Conservation (phyloP, 2,888 invertebrate species). For the Clanis bilineata region DNA sequence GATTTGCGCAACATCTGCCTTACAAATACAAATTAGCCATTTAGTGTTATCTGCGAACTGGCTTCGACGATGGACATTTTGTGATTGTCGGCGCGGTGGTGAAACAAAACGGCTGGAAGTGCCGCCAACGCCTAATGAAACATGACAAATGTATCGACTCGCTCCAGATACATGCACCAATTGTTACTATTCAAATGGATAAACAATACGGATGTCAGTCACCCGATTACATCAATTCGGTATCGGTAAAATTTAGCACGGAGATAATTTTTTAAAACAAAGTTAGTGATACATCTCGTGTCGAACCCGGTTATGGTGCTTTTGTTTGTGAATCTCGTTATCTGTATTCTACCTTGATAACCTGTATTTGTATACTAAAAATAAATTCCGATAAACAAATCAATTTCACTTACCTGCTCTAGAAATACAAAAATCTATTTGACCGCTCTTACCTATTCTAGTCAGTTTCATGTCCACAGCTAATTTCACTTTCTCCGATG, state of each 20-base stretch:
- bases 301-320: neutral
- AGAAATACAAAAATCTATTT: neutral
- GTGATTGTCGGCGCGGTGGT: conserved; percentile 44
- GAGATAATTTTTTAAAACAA: neutral
- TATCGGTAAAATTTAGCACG: conserved; percentile 10
- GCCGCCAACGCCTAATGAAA: conserved; percentile 20
- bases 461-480: conserved; percentile 32
- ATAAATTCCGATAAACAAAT: neutral
- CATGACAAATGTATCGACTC: conserved; percentile 11
- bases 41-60: conserved; percentile 66
- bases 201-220: conserved; percentile 2
- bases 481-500: conserved; percentile 74
- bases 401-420: neutral
- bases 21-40: conserved; percentile 72
- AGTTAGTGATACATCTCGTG: conserved; percentile 3
- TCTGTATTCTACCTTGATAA: neutral
- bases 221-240: neutral
- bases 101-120: conserved; percentile 47
- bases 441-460: conserved; percentile 34
- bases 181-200: conserved; percentile 1
- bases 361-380: neutral
- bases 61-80: conserved; percentile 48
- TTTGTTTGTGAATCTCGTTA: conserved; percentile 3
- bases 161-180: neutral
- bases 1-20: conserved; percentile 65